Evolutionary conservation across 1,140 invertebrate species (phyloP), one percentile per base, ranked within the genome.

Genomic region (Rhopalosiphum padi): DNA sequence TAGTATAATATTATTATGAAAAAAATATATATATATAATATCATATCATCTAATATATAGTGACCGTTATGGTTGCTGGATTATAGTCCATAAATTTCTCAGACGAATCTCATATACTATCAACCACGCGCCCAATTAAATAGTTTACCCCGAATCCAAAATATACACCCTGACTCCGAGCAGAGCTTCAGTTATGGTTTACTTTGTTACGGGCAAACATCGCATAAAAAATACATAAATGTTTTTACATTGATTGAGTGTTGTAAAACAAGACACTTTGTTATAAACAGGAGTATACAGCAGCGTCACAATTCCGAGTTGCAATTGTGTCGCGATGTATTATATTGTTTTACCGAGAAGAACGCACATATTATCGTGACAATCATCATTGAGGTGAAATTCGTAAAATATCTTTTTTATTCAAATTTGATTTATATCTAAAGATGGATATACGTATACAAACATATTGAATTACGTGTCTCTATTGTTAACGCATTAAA

Each of bases 21-120:
- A 37, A 46, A 46, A 46, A 35, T 35, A 83, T 83, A 83, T n/a
- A 48, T 48, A 48, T 87, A n/a, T 46, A 21, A 11, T 46, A 86
- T 83, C 48, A 41, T 5, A 30, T 37, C 37, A 37, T 41, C 8
- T 41, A 23, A 41, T 83, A 41, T 41, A 43, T 43, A 15, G 83
- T 43, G 37, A 85, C 41, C 23, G 35, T 23, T 11, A 43, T 25
- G 8, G 77, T 83, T 37, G 35, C 22, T 35, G 35, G 35, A 35
- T 43, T 85, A 46, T 48, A n/a, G 30, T n/a, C 46, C 46, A 46
- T 87, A 87, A 87, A 87, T 87, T 87, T 22, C 46, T 87, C 46
- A n/a, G 86, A 87, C 25, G 18, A 87, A n/a, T 48, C 46, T 48
- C 46, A 48, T n/a, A 46, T n/a, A 48, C n/a, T 87, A 9, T 87